These are phyloP conservation scores for Cryptotermes secundus DNA, from an alignment of 1,140 invertebrate species.

Conservation along the genomic window DNA sequence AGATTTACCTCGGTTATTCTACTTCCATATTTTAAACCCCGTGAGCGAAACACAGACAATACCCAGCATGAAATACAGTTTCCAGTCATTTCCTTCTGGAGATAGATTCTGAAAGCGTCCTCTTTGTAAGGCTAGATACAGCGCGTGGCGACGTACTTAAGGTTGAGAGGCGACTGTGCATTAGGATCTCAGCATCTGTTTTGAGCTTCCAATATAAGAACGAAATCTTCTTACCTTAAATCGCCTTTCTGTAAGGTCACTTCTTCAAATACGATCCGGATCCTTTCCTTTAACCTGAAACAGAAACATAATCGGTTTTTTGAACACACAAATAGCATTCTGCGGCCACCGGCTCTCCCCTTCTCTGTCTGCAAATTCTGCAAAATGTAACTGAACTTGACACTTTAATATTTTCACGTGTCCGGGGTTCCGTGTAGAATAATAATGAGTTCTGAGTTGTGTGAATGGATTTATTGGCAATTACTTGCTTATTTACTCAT, in stretches of 20 bases:
- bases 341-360: no score
- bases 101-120: not conserved
- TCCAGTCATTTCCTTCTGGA: not conserved
- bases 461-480: no score
- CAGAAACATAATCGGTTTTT: not conserved
- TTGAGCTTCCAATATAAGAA: not conserved
- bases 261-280: constrained; percentile 64
- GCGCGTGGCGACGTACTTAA: not conserved
- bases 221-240: constrained; percentile 55
- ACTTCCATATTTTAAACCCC: not conserved
- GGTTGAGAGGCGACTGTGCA: not conserved
- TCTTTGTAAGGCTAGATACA: not conserved
- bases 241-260: constrained; percentile 65
- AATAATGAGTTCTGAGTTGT: no score
- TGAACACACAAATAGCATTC: no score
- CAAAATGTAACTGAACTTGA: no score
- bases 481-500: no score
- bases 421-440: no score
- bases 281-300: constrained; percentile 62
- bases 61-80: not conserved
- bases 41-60: not conserved
- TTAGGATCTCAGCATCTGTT: not conserved
- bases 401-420: no score
- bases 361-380: no score
- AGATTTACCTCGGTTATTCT: no score